Evolutionary conservation across 2,888 invertebrate species (phyloP).

Genomic region (Apamea monoglypha): DNA sequence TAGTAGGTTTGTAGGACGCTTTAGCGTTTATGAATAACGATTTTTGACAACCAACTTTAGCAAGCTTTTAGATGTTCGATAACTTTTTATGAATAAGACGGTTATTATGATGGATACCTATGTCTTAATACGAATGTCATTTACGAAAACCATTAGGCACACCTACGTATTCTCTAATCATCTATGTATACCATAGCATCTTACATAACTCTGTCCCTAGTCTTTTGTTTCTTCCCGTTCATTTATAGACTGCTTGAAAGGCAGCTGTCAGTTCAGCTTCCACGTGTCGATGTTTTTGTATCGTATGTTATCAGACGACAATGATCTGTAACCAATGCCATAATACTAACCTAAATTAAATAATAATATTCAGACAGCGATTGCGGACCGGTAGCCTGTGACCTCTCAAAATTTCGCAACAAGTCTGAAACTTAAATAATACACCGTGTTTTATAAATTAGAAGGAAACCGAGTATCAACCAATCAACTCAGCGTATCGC

Average conservation of each 20-base stretch:
- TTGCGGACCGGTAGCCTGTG: neutral
- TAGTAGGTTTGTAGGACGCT: no score
- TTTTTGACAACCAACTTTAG: no score
- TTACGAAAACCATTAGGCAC: neutral
- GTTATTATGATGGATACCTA: neutral
- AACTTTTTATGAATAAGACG: no score
- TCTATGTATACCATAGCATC: neutral
- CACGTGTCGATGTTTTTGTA: neutral
- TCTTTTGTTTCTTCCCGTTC: neutral
- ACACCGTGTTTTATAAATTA: constrained; percentile 1
- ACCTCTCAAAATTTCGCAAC: constrained; percentile 4
- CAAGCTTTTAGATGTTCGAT: no score
- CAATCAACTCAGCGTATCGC: no score
- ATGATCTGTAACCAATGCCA: neutral
- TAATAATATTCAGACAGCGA: neutral
- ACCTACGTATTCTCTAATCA: neutral
- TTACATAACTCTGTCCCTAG: neutral
- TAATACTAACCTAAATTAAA: constrained; percentile 5
- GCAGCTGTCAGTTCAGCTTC: constrained; percentile 4
- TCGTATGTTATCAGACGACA: neutral
- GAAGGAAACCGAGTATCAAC: neutral
- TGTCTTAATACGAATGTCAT: neutral
- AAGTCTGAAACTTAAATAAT: constrained; percentile 16
- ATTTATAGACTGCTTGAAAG: neutral
- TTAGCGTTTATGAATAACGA: no score